Percentiles rank a stretch among this genome's conserved stretches.
Evolutionary conservation across 2,113 vertebrate genomes (phyloP).

Genomic region (Campylomormyrus tamandua): DNA sequence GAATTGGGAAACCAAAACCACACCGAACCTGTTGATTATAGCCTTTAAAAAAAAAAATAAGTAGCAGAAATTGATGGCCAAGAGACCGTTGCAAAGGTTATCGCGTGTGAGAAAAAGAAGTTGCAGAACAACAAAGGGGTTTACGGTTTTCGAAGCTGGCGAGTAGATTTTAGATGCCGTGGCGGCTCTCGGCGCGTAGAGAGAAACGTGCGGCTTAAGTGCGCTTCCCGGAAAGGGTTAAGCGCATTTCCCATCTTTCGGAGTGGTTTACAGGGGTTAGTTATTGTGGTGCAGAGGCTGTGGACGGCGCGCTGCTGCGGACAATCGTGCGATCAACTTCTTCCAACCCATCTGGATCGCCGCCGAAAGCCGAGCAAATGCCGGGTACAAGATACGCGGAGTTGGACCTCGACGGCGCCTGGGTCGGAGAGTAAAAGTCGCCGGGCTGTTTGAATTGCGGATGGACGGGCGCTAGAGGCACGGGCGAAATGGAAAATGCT

Average conservation of each 20-base stretch:
- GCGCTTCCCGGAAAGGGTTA: slow-evolving; percentile 46
- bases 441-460: slow-evolving; percentile 8
- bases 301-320: slow-evolving; percentile 46
- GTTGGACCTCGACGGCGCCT: slow-evolving; percentile 34
- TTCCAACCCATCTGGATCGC: slow-evolving; percentile 28
- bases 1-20: not conserved
- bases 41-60: not conserved
- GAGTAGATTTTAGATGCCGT: not conserved
- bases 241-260: slow-evolving; percentile 31
- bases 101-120: not conserved
- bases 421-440: slow-evolving; percentile 27
- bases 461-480: slow-evolving; percentile 56
- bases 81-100: not conserved
- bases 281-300: slow-evolving; percentile 44
- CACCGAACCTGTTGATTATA: not conserved
- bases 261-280: slow-evolving; percentile 45
- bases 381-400: slow-evolving; percentile 38
- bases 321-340: slow-evolving; percentile 42
- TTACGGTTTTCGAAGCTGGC: not conserved
- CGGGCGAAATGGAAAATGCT: slow-evolving; percentile 71
- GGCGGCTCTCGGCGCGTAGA: not conserved
- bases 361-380: slow-evolving; percentile 44
- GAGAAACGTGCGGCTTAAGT: not conserved
- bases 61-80: not conserved
- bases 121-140: not conserved